These are phyloP conservation scores for Tylochromis polylepis DNA, from an alignment of 2,113 vertebrate species.

Conservation along the genomic window DNA sequence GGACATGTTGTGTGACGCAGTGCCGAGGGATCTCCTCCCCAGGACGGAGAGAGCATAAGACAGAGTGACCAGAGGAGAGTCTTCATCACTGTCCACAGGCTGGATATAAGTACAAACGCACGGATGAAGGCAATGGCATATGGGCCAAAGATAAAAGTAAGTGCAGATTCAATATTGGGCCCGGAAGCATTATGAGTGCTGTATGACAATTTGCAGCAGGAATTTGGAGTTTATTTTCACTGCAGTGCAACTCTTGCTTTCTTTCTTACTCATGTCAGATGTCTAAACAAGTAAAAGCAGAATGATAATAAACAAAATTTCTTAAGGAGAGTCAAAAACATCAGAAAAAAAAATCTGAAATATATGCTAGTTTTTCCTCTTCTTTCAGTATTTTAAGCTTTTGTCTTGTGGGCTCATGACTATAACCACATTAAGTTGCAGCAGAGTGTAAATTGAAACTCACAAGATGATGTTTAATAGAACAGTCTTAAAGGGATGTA, in stretches of 20 bases:
- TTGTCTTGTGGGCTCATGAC: background rate
- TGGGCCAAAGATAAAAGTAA: background rate
- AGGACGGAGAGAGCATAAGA: slow-evolving; percentile 91
- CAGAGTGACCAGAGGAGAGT: slow-evolving; percentile 89
- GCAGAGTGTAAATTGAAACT: background rate
- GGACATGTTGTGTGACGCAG: slow-evolving; percentile 91
- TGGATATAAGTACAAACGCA: slow-evolving; percentile 44
- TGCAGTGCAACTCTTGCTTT: background rate
- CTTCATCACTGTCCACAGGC: slow-evolving; percentile 88
- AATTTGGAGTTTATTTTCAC: background rate
- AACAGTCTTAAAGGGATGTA: slow-evolving; percentile 34
- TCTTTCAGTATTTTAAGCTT: background rate
- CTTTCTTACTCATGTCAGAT: background rate
- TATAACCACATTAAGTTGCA: background rate
- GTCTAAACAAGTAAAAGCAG: background rate
- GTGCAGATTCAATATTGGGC: background rate
- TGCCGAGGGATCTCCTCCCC: slow-evolving; percentile 88
- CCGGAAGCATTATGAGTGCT: background rate
- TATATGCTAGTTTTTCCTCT: background rate
- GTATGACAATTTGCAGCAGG: background rate
- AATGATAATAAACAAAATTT: background rate
- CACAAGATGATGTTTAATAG: background rate
- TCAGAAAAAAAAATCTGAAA: background rate
- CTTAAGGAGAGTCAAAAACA: background rate
- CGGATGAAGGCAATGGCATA: background rate